Evolutionary conservation across 2,888 invertebrate species (phyloP).

Genomic region (Platerodrilus igneus): DNA sequence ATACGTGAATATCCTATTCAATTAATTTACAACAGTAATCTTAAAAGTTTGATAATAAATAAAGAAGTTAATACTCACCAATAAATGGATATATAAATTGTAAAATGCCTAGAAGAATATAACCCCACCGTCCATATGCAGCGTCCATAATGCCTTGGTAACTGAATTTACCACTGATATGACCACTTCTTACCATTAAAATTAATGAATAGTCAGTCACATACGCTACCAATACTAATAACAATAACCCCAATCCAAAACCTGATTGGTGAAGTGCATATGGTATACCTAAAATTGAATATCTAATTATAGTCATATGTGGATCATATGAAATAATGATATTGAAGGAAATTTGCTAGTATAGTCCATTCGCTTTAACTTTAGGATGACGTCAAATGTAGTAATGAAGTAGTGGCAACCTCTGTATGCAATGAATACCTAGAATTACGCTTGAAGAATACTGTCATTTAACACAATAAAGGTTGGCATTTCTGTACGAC

Average conservation of each 20-base stretch:
- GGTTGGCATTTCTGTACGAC: no score
- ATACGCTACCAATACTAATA: constrained; percentile 66
- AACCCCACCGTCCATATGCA: constrained; percentile 74
- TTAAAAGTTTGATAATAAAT: neutral
- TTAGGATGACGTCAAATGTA: no score
- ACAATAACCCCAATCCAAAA: constrained; percentile 67
- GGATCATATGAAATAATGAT: no score
- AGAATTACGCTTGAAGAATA: no score
- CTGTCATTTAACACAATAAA: no score
- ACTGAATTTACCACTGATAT: constrained; percentile 70
- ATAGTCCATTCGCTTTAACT: no score
- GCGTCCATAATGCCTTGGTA: constrained; percentile 76
- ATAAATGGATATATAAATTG: constrained; percentile 82
- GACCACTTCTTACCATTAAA: constrained; percentile 70
- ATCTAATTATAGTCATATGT: no score
- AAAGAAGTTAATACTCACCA: constrained; percentile 51
- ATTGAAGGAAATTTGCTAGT: no score
- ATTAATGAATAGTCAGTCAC: constrained; percentile 79
- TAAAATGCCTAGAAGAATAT: constrained; percentile 66
- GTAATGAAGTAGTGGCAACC: no score
- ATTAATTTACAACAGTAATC: neutral
- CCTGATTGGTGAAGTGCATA: constrained; percentile 77
- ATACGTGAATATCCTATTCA: no score
- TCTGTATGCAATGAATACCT: no score
- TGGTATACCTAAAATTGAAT: constrained; percentile 57